Conservation (phyloP, 2,888 invertebrate genomes). For the Hirtodrosophila alboralis region DNA sequence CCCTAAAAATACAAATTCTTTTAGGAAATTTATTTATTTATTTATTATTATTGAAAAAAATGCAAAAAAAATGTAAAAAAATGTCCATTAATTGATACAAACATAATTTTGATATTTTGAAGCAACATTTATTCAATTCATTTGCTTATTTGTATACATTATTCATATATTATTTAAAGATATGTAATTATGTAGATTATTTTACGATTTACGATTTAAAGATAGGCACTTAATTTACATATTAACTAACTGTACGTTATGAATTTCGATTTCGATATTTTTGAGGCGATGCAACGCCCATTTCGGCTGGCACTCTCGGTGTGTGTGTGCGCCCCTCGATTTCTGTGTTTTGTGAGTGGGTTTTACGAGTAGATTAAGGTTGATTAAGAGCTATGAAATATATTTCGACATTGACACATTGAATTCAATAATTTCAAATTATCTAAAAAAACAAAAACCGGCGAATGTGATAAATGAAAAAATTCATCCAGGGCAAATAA, state of each 20-base stretch:
- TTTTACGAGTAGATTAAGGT: conserved; percentile 45
- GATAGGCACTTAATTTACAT: conserved; percentile 77
- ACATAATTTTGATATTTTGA: conserved; percentile 32
- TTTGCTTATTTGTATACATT: conserved; percentile 69
- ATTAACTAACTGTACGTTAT: conserved; percentile 75
- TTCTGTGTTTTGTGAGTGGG: conserved; percentile 37
- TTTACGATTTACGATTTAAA: conserved; percentile 59
- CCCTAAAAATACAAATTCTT: no score
- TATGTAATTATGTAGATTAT: conserved; percentile 58
- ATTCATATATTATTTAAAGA: conserved; percentile 50
- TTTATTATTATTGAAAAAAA: no score
- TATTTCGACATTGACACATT: conserved; percentile 78
- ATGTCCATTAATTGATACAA: no score
- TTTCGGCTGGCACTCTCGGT: conserved; percentile 54
- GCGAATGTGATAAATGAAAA: conserved; percentile 29
- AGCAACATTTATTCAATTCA: conserved; percentile 76
- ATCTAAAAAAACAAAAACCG: conserved; percentile 47
- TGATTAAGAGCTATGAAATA: conserved; percentile 66
- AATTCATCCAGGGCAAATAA: conserved; percentile 45
- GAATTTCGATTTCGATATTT: conserved; percentile 60
- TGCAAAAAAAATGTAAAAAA: no score
- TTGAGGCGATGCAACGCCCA: conserved; percentile 36
- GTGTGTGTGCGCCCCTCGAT: conserved; percentile 57
- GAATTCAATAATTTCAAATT: conserved; percentile 72
- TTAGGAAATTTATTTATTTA: no score